A percentile compares a stretch with the other conserved stretches of the same genome.
phyloP scores from a whole-genome alignment of 1,140 invertebrate species.

The Nymphalis io region DNA sequence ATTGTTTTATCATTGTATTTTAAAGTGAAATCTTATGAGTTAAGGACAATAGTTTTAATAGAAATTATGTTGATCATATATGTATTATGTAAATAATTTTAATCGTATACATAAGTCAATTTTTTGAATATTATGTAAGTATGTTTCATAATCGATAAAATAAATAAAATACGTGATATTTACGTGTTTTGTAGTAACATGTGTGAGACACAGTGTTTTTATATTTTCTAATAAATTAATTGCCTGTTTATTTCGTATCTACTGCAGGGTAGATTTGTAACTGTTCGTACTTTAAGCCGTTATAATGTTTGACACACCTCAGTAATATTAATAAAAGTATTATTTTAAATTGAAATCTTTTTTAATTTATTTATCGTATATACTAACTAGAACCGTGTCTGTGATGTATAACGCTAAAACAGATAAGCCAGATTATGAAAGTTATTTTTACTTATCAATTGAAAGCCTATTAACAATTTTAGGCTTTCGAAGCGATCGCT shows the following conservation, averaged over 20 bases:
- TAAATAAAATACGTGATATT: not conserved
- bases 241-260: not conserved
- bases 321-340: conserved; percentile 1
- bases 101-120: conserved; percentile 1
- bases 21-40: not conserved
- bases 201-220: conserved; percentile 9
- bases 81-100: conserved; percentile 34
- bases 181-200: conserved; percentile 1
- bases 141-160: conserved; percentile 7
- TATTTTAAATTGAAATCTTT: not conserved
- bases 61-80: conserved; percentile 33
- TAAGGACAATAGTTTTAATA: conserved; percentile 26
- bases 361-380: not conserved
- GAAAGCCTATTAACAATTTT: too few relatives aligned
- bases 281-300: not conserved
- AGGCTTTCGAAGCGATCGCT: too few relatives aligned
- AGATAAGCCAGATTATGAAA: too few relatives aligned
- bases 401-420: too few relatives aligned
- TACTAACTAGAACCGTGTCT: too few relatives aligned
- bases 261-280: not conserved
- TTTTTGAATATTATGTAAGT: conserved; percentile 15
- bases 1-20: conserved; percentile 10
- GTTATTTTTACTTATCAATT: too few relatives aligned
- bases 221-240: conserved; percentile 1
- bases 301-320: not conserved